phyloP scores from a whole-genome alignment of 1,140 invertebrate genomes.

The Scylla paramamosain region DNA sequence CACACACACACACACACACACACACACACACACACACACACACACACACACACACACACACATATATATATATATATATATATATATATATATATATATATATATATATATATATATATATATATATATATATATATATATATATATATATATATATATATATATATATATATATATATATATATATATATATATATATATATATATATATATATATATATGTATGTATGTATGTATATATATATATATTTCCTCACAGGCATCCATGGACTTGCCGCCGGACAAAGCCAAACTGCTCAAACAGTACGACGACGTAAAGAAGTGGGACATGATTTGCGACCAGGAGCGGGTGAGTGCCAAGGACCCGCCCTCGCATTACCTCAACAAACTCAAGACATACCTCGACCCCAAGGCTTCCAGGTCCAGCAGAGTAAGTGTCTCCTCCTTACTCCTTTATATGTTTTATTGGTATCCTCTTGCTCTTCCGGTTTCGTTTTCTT shows the following conservation, averaged over 20 bases:
- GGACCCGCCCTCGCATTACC: conserved; percentile 96
- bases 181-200: conserved; percentile 45
- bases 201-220: conserved; percentile 52
- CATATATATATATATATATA: conserved; percentile 42
- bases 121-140: conserved; percentile 43
- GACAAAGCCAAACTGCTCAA: conserved; percentile 98
- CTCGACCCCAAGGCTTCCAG: conserved; percentile 96
- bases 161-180: conserved; percentile 45
- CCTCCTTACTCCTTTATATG: neutral
- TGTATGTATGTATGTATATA: conserved; percentile 56
- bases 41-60: neutral
- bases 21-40: neutral
- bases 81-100: conserved; percentile 43
- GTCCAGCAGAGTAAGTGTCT: conserved; percentile 90
- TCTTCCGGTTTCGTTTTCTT: neutral
- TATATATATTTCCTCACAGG: conserved; percentile 65
- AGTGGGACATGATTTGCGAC: conserved; percentile 99
- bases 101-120: conserved; percentile 43
- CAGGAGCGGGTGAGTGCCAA: conserved; percentile 99
- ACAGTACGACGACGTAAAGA: conserved; percentile 98
- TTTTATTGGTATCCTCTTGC: neutral
- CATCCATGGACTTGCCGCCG: conserved; percentile 96
- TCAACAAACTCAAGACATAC: conserved; percentile 95
- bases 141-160: conserved; percentile 47
- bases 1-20: neutral